Percentiles rank a stretch among this genome's conserved stretches.
Conservation (phyloP, 2,113 vertebrate genomes). For the Indicator maculatus region DNA sequence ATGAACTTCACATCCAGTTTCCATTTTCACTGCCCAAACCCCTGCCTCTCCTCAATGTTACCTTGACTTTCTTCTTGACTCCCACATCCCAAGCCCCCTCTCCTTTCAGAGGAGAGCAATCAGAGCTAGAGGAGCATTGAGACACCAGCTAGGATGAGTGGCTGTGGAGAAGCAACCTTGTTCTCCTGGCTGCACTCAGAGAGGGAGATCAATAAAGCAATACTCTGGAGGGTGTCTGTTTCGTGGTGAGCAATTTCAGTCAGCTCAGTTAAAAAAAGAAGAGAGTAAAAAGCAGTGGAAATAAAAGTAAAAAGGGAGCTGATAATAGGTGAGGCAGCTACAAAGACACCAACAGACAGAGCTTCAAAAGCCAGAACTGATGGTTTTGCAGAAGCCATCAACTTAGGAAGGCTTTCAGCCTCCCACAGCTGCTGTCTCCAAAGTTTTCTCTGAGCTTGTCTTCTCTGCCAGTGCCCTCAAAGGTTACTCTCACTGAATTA, state of each 20-base stretch:
- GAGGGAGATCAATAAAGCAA: background rate
- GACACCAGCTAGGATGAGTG: accelerated
- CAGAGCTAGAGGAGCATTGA: background rate
- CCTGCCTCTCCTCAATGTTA: accelerated
- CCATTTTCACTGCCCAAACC: background rate
- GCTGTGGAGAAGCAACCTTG: background rate
- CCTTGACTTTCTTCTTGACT: background rate
- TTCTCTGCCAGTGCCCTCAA: too few species aligned
- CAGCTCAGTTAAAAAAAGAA: background rate
- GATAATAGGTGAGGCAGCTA: background rate
- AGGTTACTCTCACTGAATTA: background rate
- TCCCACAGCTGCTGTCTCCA: background rate
- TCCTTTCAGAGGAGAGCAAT: background rate
- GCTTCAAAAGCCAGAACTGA: background rate
- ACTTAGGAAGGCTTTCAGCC: background rate
- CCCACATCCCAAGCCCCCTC: background rate
- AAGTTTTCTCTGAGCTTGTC: background rate
- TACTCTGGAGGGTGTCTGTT: background rate
- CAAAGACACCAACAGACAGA: background rate
- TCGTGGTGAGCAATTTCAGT: background rate
- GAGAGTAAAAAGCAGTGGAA: background rate
- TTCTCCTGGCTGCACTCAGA: background rate
- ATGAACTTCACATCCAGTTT: accelerated
- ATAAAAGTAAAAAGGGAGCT: background rate
- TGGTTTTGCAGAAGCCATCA: background rate